Conservation (phyloP, 2,797 vertebrate genomes). For the Microctenopoma lineatum region DNA sequence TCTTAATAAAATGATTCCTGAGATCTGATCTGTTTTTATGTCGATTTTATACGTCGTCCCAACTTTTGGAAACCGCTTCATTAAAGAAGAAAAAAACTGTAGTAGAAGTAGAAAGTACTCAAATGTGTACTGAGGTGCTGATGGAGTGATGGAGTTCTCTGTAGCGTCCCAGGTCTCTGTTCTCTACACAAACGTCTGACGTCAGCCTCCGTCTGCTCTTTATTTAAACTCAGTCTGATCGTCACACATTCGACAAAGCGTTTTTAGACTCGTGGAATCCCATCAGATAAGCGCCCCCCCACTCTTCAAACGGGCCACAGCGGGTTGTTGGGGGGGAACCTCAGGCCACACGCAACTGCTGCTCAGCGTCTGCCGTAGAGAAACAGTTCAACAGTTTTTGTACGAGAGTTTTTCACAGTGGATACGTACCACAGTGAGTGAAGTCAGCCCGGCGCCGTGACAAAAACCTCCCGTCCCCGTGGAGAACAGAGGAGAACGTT, state of each 20-base stretch:
- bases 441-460: neutral
- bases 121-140: too few species aligned
- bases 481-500: neutral
- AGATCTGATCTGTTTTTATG: too few species aligned
- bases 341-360: slow-evolving; percentile 35
- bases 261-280: neutral
- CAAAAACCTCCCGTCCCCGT: slow-evolving; percentile 38
- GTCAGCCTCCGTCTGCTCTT: too few species aligned
- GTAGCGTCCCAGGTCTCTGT: too few species aligned
- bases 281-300: slow-evolving; percentile 36
- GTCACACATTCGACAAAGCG: neutral
- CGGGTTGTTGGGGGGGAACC: slow-evolving; percentile 23
- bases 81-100: too few species aligned
- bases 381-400: slow-evolving; percentile 67
- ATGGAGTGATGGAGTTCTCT: too few species aligned
- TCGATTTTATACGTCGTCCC: too few species aligned
- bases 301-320: slow-evolving; percentile 47
- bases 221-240: too few species aligned
- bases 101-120: too few species aligned
- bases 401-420: slow-evolving; percentile 55
- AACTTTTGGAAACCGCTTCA: too few species aligned
- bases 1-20: too few species aligned
- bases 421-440: slow-evolving; percentile 18
- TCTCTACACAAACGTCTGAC: too few species aligned
- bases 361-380: slow-evolving; percentile 21